Evolutionary conservation across 2,113 vertebrate species (phyloP), one percentile per base, ranked within the genome.

Genomic region (Pimephales promelas): DNA sequence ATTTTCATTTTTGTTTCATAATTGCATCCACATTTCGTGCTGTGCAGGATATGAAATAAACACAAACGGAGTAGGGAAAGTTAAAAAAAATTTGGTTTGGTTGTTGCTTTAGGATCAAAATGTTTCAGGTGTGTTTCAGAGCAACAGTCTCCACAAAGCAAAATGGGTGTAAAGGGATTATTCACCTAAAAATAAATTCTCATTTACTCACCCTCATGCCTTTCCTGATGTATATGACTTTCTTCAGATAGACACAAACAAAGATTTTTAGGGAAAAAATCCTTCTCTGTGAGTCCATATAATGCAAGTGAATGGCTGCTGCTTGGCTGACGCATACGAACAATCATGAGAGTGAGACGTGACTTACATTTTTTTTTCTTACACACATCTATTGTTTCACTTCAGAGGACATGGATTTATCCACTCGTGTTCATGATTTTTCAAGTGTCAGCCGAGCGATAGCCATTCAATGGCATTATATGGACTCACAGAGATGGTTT

Each of bases 41-140:
- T 18, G 56, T 9, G 56, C 56, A 78, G 36, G 76, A 43, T 78
- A 61, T 26, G 56, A 61, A 61, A 61, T 61, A 45, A 78, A 61
- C 34, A 24, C 10, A 61, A 61, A 7, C 22, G 0, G 10, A 16
- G 20, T 24, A 14, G 34, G 22, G 9, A 59, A 77, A 40, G 10
- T 56, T 2, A 2, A 52, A 52, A 6, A 7, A 40, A 40, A 47
- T 13, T 47, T 0, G 54, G 18, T 40, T 26, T 40, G 54, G n/a
- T 40, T 4, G 26, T 43, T 78, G 36, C 34, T 16, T 61, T 78
- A 24, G 56, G 8, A 45, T 61, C 61, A 3, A 61, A 43, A 14
- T 26, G 5, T 61, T 78, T 77, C 11, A 77, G n/a, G 54, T 56
- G 18, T 3, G 10, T 6, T 52, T 78, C 7, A 61, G 56, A 45